Conservation (phyloP, 2,113 vertebrate species). For the Stictonetta naevosa region DNA sequence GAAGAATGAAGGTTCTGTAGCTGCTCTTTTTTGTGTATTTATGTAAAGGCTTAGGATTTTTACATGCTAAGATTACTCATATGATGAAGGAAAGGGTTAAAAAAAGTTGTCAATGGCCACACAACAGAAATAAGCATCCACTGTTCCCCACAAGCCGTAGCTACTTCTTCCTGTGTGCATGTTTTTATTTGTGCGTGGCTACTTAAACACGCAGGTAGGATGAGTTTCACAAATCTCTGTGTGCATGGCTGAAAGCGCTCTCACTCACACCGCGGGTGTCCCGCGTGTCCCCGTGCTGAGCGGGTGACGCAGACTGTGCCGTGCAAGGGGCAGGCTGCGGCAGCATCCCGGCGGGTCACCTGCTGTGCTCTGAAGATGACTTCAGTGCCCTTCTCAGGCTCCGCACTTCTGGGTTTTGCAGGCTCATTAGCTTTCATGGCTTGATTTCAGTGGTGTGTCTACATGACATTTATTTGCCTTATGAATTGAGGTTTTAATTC, state of each 20-base stretch:
- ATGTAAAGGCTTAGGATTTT: neutral
- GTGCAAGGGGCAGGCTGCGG: neutral
- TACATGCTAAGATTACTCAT: neutral
- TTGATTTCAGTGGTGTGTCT: constrained; percentile 69
- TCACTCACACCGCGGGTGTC: accelerated
- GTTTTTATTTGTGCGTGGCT: accelerated
- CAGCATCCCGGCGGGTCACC: neutral
- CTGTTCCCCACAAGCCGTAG: neutral
- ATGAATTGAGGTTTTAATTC: constrained; percentile 74
- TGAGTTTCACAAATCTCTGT: neutral
- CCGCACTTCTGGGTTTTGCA: constrained; percentile 36
- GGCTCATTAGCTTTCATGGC: constrained; percentile 50
- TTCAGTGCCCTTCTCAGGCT: constrained; percentile 48
- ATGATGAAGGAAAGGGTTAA: neutral
- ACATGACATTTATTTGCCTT: constrained; percentile 78
- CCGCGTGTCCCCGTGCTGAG: neutral
- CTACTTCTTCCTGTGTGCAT: neutral
- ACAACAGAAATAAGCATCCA: neutral
- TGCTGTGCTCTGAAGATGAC: neutral
- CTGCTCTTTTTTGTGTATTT: neutral
- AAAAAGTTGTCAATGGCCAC: neutral
- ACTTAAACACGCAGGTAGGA: accelerated
- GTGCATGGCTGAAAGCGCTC: neutral
- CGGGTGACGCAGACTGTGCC: neutral
- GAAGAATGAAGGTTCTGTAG: accelerated